Evolutionary conservation across 2,888 invertebrate species (phyloP), one percentile per base, ranked within the genome.

Genomic region (Philonicus albiceps): DNA sequence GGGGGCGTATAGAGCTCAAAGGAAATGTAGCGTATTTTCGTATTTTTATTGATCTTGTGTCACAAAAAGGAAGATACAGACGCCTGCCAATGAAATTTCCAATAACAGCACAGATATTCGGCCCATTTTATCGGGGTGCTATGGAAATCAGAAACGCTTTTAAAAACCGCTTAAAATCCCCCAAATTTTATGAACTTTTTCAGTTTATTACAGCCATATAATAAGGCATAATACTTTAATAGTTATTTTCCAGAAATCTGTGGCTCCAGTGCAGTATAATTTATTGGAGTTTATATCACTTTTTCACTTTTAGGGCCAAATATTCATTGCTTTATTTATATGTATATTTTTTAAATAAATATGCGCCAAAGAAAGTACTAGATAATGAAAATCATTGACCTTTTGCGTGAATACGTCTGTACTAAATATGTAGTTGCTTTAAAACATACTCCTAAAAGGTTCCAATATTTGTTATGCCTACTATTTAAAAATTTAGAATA

Each of bases 1-100:
- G 43, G 49, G 27, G 27, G 11, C 40, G 40, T 34, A 27, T 22
- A 30, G 30, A 43, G 49, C 49, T 43, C 53, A 78, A 78, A 78
- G 78, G 78, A 78, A 49, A 43, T 78, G 43, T 78, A 78, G 49
- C 78, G 27, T 78, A 49, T 78, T 78, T 78, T 27, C 64, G 64
- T 64, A 64, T 64, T 64, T 78, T 78, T 78, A 78, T 78, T 78
- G 78, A 78, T 78, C 78, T 78, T 64, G 27, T 64, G 64, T 64
- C 64, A 64, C 64, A 64, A 64, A 64, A 64, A 64, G 22, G 64
- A 22, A 64, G 19, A 64, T 64, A 19, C 49, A 13, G 3, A 22
- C 64, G 64, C 64, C 64, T 64, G 27, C 64, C 64, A 27, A 64
- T 64, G 64, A 64, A 64, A 64, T 64, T 64, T 64, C 64, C 19